These are phyloP conservation scores for Drosophila sproati DNA, from an alignment of 1,140 invertebrate genomes.

Conservation along the genomic window DNA sequence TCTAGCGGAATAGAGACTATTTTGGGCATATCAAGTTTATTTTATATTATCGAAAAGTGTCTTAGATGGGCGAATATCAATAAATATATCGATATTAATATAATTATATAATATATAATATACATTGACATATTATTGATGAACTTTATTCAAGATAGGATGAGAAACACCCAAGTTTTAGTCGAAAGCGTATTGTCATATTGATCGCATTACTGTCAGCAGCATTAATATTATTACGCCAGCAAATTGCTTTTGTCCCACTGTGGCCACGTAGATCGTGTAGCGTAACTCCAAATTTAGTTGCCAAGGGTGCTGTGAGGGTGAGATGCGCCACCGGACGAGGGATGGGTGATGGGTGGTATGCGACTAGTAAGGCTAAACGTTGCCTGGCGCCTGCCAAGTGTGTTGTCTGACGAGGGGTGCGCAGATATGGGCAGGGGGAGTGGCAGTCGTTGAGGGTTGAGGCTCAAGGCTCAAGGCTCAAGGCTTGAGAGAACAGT, in stretches of 20 bases:
- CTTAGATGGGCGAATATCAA: too few relatives aligned
- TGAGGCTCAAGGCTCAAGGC: slow-evolving; percentile 15
- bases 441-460: slow-evolving; percentile 12
- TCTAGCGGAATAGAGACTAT: too few relatives aligned
- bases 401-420: slow-evolving; percentile 5
- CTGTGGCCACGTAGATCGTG: slow-evolving; percentile 26
- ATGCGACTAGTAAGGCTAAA: not conserved
- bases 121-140: too few relatives aligned
- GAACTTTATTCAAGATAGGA: too few relatives aligned
- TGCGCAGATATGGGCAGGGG: slow-evolving; percentile 1
- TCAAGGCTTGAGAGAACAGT: slow-evolving; percentile 9
- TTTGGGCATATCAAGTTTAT: too few relatives aligned
- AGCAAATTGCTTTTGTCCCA: slow-evolving; percentile 7
- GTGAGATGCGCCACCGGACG: not conserved
- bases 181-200: too few relatives aligned
- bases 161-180: too few relatives aligned
- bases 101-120: too few relatives aligned
- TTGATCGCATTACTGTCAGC: too few relatives aligned
- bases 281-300: slow-evolving; percentile 31
- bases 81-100: too few relatives aligned
- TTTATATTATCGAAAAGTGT: too few relatives aligned
- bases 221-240: too few relatives aligned
- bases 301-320: slow-evolving; percentile 20
- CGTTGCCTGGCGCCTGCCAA: not conserved
- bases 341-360: not conserved